Base-by-base conservation (phyloP, 2,113 vertebrate genomes). In the Peromyscus californicus region DNA sequence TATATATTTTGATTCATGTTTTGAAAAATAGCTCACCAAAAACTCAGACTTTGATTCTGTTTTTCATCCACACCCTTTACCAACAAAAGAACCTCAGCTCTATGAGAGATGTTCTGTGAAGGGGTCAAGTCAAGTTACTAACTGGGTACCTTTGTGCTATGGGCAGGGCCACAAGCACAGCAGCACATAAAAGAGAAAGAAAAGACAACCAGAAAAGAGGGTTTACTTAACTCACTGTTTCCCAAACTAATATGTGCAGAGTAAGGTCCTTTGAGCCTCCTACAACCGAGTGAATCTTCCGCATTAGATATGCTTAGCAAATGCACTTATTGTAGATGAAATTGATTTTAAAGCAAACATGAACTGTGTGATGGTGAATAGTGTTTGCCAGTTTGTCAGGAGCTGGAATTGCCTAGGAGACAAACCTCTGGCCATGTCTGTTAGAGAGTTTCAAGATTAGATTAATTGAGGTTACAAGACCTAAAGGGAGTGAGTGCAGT, bases 291-390 rank as follows among this genome's bases (percentile, higher is more conserved):
- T 5, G 42, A 51, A 31, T 84, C 10, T 57, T 92, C 84, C 63
- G 21, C 5, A 61, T 33, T 74, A 3, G n/a, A 3, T 67, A 21
- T 88, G 8, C 12, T 51, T 22, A 65, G 15, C 8, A 86, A 82
- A 65, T 16, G 3, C 78, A 69, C 12, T 89, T 17, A 67, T 11
- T 2, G 51, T 51, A 48, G 63, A 83, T 85, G 22, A 24, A 91
- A 92, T 48, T 80, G 65, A 89, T 92, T 67, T 96, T 87, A 76
- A 89, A 76, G 33, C 63, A 79, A 93, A 69, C 15, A 80, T 54
- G 24, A 29, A 76, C 42, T 74, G 24, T 54, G 65, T 51, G 31
- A 26, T 15, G 45, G 63, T 36, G 69, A 87, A 36, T n/a, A 1
- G n/a, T 54, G 65, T 3, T 70, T 67, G 21, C 36, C 19, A n/a